Conservation (phyloP, 2,888 invertebrate genomes). For the Aquatica leii region DNA sequence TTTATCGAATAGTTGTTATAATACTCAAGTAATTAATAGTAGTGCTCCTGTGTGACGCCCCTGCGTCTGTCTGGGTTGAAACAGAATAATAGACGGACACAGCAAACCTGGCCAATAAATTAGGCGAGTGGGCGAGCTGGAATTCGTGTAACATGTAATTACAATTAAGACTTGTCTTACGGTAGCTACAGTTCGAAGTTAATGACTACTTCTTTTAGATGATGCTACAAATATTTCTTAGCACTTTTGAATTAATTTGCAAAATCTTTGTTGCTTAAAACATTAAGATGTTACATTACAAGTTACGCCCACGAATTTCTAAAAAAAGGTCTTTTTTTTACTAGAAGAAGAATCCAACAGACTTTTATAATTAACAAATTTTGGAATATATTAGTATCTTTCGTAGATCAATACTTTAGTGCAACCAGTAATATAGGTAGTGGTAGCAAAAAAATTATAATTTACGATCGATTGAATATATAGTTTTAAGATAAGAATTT, state of each 20-base stretch:
- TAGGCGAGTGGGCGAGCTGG: constrained; percentile 54
- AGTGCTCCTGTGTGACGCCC: constrained; percentile 46
- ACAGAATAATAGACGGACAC: constrained; percentile 48
- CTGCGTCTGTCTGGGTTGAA: constrained; percentile 40
- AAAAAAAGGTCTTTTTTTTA: too few relatives aligned
- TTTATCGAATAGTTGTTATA: constrained; percentile 43
- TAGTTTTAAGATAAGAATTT: too few relatives aligned
- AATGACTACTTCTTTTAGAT: constrained; percentile 35
- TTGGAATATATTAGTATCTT: too few relatives aligned
- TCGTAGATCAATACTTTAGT: too few relatives aligned
- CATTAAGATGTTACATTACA: too few relatives aligned
- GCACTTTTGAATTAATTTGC: constrained; percentile 14
- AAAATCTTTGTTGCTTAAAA: constrained; percentile 6
- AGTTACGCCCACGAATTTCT: too few relatives aligned
- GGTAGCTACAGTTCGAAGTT: constrained; percentile 45
- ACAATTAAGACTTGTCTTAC: constrained; percentile 55
- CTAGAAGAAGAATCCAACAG: too few relatives aligned
- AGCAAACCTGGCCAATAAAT: constrained; percentile 50
- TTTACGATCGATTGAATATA: too few relatives aligned
- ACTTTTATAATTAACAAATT: too few relatives aligned
- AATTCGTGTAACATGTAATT: constrained; percentile 55
- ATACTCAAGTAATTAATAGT: constrained; percentile 46
- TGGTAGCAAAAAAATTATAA: too few relatives aligned
- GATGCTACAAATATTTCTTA: constrained; percentile 28
- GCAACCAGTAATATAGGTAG: too few relatives aligned